Base-by-base conservation (phyloP, 1,140 invertebrate species). In the Rhizoglyphus robini region DNA sequence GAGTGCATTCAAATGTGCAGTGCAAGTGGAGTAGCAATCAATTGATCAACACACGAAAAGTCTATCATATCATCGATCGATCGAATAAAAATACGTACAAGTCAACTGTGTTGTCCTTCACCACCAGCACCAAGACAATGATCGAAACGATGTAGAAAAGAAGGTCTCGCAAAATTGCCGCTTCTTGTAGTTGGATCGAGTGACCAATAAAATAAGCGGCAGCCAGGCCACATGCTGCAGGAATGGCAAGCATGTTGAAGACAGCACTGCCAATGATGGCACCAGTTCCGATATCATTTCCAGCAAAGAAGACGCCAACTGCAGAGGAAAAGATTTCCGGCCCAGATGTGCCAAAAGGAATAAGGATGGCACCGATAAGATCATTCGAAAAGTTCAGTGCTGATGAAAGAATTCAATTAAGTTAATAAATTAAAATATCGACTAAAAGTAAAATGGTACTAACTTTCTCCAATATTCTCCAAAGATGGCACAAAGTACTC, bases 401-500 rank as follows among this genome's bases (percentile, higher is more conserved):
- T 64, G 27, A 2, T 32, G 34, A 48, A 3, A 63, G 2, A 49
- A 63, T 8, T 51, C 36, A 41, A 20, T 3, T 20, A 32, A 31
- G 27, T 32, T 59, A 27, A 3, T 3, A 31, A 3, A 36, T 32
- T 18, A 13, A 8, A 31, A 32, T 58, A 5, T 30, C 11, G 11
- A 59, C 2, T 15, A 29, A 3, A 46, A 60, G 38, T 11, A 36
- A 36, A 13, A 61, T 23, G 13, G 29, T 4, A 31, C 25, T 11
- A 4, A 90, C 88, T 85, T 83, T 90, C 87, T 73, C 88, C 89
- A 72, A 91, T 86, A 69, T 86, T 79, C 73, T 94, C 88, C 62
- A 95, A 78, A 49, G 89, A 89, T 32, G 88, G 86, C 8, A 94
- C 90, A 73, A 95, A 95, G 76, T 93, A 94, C 73, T 93, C 88